phyloP scores from a whole-genome alignment of 2,888 invertebrate genomes.

The Sylvicola fuscatus region DNA sequence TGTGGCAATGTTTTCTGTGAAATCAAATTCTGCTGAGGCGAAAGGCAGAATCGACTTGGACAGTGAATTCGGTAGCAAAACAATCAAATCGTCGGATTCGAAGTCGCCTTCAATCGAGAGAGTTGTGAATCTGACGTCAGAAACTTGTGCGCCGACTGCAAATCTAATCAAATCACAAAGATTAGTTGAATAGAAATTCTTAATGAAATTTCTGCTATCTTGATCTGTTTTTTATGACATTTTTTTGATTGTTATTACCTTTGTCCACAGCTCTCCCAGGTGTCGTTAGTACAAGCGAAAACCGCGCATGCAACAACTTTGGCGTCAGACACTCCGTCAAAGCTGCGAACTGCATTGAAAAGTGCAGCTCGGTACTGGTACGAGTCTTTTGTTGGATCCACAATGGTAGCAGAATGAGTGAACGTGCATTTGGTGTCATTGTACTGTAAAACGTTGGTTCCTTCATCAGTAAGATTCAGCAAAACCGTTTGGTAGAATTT shows the following conservation, averaged over 20 bases:
- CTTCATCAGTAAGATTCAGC: not conserved
- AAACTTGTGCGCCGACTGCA: too few relatives aligned
- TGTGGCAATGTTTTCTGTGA: too few relatives aligned
- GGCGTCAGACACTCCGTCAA: conserved; percentile 19
- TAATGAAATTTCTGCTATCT: not conserved
- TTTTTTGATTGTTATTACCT: too few relatives aligned
- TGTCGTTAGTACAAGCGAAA: conserved; percentile 22
- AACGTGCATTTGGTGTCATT: not conserved
- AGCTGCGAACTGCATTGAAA: conserved; percentile 26
- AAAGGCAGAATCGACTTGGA: conserved; percentile 30
- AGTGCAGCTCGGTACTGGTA: conserved; percentile 26
- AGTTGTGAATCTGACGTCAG: too few relatives aligned
- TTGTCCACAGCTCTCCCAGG: conserved; percentile 15
- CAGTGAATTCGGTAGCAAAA: conserved; percentile 25
- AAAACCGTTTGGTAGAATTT: not conserved
- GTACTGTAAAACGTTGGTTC: not conserved
- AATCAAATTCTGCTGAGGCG: conserved; percentile 19
- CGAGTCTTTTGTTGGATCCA: conserved; percentile 1
- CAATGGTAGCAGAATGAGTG: not conserved
- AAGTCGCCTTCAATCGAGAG: too few relatives aligned
- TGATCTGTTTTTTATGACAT: not conserved
- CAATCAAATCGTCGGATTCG: not conserved
- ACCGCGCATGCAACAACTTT: conserved; percentile 28
- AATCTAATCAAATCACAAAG: too few relatives aligned
- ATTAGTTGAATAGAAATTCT: not conserved